Percentiles rank a stretch among this genome's conserved stretches.
phyloP scores from a whole-genome alignment of 30 jellyfish, hydroid and myxozoan species.

The Clytia hemisphaerica region DNA sequence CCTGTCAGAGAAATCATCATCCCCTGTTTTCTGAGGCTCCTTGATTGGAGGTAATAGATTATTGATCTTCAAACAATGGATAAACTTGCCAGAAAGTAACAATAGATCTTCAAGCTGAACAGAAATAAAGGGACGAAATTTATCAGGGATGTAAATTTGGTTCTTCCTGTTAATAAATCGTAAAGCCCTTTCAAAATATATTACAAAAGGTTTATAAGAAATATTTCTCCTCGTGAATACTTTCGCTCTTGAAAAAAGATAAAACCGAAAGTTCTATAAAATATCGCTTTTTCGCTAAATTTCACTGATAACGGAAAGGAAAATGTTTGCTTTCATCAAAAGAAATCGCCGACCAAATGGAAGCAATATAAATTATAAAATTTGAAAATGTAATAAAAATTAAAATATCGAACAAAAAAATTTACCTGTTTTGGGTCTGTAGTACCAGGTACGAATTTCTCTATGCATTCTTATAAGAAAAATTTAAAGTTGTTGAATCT shows the following conservation, averaged over 20 bases:
- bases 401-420: background rate
- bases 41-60: constrained; percentile 91
- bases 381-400: no score
- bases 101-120: constrained; percentile 51
- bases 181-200: no score
- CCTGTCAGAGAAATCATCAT: constrained; percentile 92
- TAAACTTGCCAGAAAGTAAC: constrained; percentile 47
- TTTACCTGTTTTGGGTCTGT: constrained; percentile 65
- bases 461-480: constrained; percentile 54
- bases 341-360: no score
- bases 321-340: no score
- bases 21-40: constrained; percentile 73
- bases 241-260: no score
- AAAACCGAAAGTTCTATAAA: no score
- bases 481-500: no score
- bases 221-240: no score
- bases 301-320: no score
- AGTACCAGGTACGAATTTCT: constrained; percentile 83
- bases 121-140: background rate
- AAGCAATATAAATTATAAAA: background rate
- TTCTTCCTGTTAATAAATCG: no score
- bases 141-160: background rate
- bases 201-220: no score
- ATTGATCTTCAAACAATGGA: constrained; percentile 53
- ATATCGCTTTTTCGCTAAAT: no score